Base-by-base conservation (phyloP, 1,140 invertebrate species). In the Phthorimaea operculella region DNA sequence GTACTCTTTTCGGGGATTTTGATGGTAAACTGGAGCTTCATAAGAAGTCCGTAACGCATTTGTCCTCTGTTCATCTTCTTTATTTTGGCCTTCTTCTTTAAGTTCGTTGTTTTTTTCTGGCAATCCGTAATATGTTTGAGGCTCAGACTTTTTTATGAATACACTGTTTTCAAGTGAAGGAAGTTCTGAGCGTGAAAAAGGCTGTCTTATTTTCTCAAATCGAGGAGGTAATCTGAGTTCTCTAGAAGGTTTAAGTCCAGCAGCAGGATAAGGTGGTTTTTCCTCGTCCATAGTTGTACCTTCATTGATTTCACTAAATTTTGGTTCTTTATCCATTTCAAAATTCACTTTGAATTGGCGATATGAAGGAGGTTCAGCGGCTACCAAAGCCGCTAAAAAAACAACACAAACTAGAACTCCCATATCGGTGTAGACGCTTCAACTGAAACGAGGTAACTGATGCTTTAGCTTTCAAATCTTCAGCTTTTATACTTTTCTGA, bases 191-290 rank as follows among this genome's bases (percentile, higher is more conserved):
- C 44, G 44, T 17, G 10, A 15, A 1, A 9, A 15, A n/a, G 44
- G n/a, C 16, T 16, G 10, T 28, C 21, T 28, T 28, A 28, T 2
- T 28, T 28, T 28, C 15, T 82, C 68, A 45, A 79, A 72, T 0
- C 74, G 70, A 14, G 72, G 53, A 21, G 85, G 85, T 1, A 86
- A 60, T 6, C 78, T 75, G 52, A 87, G 83, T 47, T 72, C 75
- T 42, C 70, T 79, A 0, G 64, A 51, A 0, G 83, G 85, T 50
- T 63, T 73, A 58, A 67, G 85, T 14, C 85, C 85, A 12, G 83
- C 78, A 15, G 83, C 68, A 7, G 80, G 61, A 62, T 87, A 87
- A 0, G 83, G 85, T 0, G 79, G 76, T 5, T 68, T 66, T 36
- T 60, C 59, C 52, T 50, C 60, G 0, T 52, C n/a, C n/a, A n/a